Conservation (phyloP, 2,888 invertebrate genomes). For the Pammene aurita region DNA sequence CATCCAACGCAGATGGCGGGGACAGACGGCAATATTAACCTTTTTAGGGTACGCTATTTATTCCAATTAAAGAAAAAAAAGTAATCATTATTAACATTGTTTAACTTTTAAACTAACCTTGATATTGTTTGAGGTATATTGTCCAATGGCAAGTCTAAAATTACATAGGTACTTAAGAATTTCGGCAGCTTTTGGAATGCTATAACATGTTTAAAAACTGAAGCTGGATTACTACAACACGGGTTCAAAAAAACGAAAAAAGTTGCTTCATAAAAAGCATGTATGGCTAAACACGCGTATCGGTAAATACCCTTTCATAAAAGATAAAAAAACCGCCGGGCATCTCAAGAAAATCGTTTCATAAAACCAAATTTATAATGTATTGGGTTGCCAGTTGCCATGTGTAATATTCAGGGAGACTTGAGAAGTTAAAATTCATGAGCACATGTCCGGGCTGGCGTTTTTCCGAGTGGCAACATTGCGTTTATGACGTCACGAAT, state of each 20-base stretch:
- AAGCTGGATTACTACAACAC: no score
- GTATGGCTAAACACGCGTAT: not conserved
- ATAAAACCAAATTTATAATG: constrained; percentile 40
- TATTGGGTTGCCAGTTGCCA: constrained; percentile 39
- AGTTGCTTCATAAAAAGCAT: no score
- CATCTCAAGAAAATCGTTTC: constrained; percentile 34
- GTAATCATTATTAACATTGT: not conserved
- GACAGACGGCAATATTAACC: constrained; percentile 36
- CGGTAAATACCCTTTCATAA: not conserved
- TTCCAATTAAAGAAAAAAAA: constrained; percentile 11
- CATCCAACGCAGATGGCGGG: constrained; percentile 33
- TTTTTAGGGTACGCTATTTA: constrained; percentile 25
- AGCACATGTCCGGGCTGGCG: constrained; percentile 59
- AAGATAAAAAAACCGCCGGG: constrained; percentile 8
- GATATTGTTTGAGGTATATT: not conserved
- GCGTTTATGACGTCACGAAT: constrained; percentile 73
- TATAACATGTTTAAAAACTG: no score
- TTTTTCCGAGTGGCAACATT: constrained; percentile 61
- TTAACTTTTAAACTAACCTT: not conserved
- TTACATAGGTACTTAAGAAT: no score
- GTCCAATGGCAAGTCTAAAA: not conserved
- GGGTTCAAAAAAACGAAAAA: no score
- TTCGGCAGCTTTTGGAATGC: no score
- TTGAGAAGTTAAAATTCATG: constrained; percentile 72
- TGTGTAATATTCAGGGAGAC: constrained; percentile 65